Evolutionary conservation across 2,888 invertebrate species (phyloP).

Genomic region (Steinernema scapterisci): DNA sequence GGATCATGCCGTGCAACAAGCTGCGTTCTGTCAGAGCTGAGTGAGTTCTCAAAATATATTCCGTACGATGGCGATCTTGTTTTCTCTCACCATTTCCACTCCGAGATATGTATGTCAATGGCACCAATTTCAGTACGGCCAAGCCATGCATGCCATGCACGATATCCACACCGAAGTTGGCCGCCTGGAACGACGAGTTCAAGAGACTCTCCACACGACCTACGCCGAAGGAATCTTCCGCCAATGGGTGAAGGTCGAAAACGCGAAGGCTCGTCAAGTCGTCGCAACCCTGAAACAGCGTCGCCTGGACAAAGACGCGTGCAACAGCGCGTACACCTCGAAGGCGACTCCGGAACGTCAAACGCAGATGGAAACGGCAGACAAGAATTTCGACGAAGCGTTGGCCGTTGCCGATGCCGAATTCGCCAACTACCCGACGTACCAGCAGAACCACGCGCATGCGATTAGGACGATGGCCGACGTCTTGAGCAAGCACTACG

Average conservation of each 20-base stretch:
- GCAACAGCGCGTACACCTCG: background rate
- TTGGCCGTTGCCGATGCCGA: background rate
- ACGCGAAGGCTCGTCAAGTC: background rate
- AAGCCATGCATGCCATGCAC: background rate
- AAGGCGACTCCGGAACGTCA: constrained; percentile 30
- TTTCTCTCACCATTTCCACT: background rate
- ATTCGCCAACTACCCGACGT: constrained; percentile 17
- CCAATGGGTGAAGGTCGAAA: background rate
- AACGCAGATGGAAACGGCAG: background rate
- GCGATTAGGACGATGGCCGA: constrained; percentile 3
- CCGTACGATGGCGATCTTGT: background rate
- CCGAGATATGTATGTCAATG: background rate
- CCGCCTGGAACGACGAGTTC: constrained; percentile 20
- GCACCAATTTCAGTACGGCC: constrained; percentile 7
- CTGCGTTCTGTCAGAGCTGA: no score
- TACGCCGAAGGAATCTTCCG: constrained; percentile 1
- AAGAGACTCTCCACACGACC: background rate
- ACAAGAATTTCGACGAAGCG: background rate
- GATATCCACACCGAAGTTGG: constrained; percentile 24
- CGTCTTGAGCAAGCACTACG: background rate
- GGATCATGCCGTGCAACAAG: no score
- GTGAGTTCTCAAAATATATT: no score
- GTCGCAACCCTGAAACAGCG: constrained; percentile 4
- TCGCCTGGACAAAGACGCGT: constrained; percentile 31
- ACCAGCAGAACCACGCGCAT: constrained; percentile 1